Conservation (phyloP, 1,140 invertebrate species). For the Bombus sylvicola region DNA sequence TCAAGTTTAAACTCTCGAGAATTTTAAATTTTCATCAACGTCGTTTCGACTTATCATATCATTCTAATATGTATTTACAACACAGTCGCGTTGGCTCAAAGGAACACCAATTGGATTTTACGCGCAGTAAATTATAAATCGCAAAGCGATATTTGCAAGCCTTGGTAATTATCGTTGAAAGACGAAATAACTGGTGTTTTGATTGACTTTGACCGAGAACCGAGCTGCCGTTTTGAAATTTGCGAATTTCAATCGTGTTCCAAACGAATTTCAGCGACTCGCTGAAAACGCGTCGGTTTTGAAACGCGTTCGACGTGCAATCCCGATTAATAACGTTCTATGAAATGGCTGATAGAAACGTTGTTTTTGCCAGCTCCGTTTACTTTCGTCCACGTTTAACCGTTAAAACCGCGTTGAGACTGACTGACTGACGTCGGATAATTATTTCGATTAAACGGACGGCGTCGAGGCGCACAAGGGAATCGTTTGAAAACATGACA, state of each 20-base stretch:
- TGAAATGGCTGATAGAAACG: conserved; percentile 17
- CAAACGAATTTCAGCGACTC: neutral
- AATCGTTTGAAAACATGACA: conserved; percentile 37
- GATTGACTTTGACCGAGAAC: neutral
- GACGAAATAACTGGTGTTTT: neutral
- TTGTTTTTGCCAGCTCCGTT: conserved; percentile 1
- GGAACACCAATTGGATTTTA: neutral
- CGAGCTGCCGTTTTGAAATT: neutral
- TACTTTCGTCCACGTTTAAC: neutral
- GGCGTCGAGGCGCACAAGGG: neutral
- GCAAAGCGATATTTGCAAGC: neutral
- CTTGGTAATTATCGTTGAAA: neutral
- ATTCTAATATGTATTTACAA: neutral
- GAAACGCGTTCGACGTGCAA: neutral
- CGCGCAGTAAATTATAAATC: neutral
- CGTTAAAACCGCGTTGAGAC: neutral
- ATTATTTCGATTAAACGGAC: conserved; percentile 18
- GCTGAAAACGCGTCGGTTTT: neutral
- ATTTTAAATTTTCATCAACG: neutral
- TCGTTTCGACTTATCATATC: neutral
- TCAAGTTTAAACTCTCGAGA: neutral
- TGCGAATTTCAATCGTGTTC: neutral
- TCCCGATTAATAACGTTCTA: conserved; percentile 26
- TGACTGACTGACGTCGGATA: conserved; percentile 11
- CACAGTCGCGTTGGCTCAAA: neutral